phyloP scores from a whole-genome alignment of 1,140 invertebrate genomes.

The Homarus americanus region DNA sequence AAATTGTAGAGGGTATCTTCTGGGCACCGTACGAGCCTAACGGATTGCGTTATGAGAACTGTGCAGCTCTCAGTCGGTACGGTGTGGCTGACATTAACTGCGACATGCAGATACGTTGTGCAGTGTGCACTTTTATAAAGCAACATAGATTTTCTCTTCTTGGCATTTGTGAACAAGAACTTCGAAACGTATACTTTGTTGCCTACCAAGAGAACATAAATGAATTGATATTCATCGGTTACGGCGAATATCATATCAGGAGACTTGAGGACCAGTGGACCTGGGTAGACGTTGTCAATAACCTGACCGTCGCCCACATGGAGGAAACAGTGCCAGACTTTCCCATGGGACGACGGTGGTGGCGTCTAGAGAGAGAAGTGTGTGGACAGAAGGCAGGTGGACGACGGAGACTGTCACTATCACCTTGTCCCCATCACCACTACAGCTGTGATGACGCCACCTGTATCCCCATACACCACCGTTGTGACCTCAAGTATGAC shows the following conservation, averaged over 20 bases:
- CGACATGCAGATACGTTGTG: constrained; percentile 40
- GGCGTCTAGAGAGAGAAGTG: constrained; percentile 17
- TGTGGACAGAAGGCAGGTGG: constrained; percentile 52
- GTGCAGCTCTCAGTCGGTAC: constrained; percentile 49
- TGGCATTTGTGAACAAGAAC: constrained; percentile 67
- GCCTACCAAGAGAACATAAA: constrained; percentile 57
- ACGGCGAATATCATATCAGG: constrained; percentile 68
- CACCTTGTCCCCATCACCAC: constrained; percentile 31
- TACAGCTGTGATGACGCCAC: constrained; percentile 62
- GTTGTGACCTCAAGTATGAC: constrained; percentile 68
- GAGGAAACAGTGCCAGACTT: constrained; percentile 35
- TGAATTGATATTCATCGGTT: constrained; percentile 63
- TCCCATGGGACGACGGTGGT: constrained; percentile 55
- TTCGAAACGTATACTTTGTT: constrained; percentile 67
- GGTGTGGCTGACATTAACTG: constrained; percentile 68
- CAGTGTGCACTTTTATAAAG: constrained; percentile 61
- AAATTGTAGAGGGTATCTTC: constrained; percentile 14
- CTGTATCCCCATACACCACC: constrained; percentile 47
- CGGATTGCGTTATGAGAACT: constrained; percentile 65
- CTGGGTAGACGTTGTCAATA: constrained; percentile 51
- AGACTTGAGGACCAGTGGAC: constrained; percentile 41
- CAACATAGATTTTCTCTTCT: constrained; percentile 52
- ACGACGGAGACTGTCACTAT: constrained; percentile 27
- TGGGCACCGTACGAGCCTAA: constrained; percentile 70
- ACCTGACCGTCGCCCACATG: constrained; percentile 41